These are phyloP conservation scores for Cataglyphis livida DNA, from an alignment of 2,888 invertebrate species.

Conservation along the genomic window DNA sequence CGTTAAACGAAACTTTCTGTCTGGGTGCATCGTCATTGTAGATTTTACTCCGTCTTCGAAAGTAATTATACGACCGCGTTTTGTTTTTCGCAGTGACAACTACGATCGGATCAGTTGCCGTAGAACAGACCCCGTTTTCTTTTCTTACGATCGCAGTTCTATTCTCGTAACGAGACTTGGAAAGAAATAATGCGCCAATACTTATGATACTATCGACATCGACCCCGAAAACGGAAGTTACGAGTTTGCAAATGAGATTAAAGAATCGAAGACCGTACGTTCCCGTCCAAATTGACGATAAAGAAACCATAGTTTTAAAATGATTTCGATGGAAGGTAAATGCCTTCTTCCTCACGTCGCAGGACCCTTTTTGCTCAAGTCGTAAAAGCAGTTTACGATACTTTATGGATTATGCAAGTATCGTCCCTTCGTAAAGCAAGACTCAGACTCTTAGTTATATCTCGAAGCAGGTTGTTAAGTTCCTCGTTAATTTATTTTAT, in stretches of 20 bases:
- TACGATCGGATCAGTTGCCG: neutral
- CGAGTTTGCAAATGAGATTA: slow-evolving; percentile 17
- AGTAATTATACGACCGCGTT: slow-evolving; percentile 41
- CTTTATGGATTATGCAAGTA: slow-evolving; percentile 72
- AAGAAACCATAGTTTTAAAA: neutral
- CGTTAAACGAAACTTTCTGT: slow-evolving; percentile 63
- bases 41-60: slow-evolving; percentile 9
- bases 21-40: slow-evolving; percentile 37
- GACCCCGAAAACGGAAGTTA: neutral
- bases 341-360: slow-evolving; percentile 20
- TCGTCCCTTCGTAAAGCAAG: slow-evolving; percentile 32
- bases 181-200: neutral
- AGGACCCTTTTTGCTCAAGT: slow-evolving; percentile 51
- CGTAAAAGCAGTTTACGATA: slow-evolving; percentile 76
- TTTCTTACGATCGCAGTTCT: neutral
- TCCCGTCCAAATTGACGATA: neutral
- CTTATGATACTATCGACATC: neutral
- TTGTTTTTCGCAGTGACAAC: slow-evolving; percentile 32
- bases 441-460: slow-evolving; percentile 17
- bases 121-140: slow-evolving; percentile 9
- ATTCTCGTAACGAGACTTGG: slow-evolving; percentile 29
- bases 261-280: neutral
- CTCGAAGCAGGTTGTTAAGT: slow-evolving; percentile 49
- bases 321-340: slow-evolving; percentile 10
- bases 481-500: slow-evolving; percentile 46